A percentile compares a stretch with the other conserved stretches of the same genome.
phyloP scores from a whole-genome alignment of 2,888 invertebrate genomes.

The Pandemis heparana region DNA sequence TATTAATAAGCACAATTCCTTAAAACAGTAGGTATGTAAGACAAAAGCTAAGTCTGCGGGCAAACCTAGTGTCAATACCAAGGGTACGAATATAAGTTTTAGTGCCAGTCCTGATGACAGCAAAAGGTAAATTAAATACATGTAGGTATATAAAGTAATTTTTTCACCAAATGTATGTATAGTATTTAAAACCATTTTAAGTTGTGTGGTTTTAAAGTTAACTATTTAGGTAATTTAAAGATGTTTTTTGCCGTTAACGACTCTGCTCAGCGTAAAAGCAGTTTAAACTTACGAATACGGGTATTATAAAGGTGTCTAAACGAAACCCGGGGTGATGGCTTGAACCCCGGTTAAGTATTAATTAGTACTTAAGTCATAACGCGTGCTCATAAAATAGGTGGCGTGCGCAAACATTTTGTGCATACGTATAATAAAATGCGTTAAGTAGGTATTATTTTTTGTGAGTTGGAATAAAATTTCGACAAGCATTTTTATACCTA shows the following conservation, averaged over 20 bases:
- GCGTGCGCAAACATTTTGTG: conserved; percentile 41
- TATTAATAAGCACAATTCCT: conserved; percentile 32
- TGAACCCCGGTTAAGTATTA: conserved; percentile 5
- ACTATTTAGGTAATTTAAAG: neutral
- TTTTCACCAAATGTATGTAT: neutral
- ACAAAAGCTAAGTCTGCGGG: conserved; percentile 6
- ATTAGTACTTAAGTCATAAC: conserved; percentile 19
- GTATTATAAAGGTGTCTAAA: neutral
- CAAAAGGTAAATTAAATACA: neutral
- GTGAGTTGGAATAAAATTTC: conserved; percentile 58
- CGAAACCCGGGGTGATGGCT: neutral
- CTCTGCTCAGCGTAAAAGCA: neutral
- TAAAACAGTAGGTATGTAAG: conserved; percentile 24
- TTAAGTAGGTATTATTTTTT: conserved; percentile 24
- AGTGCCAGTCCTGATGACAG: neutral
- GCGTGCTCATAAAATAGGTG: conserved; percentile 37
- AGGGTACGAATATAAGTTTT: neutral
- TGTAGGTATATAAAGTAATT: neutral
- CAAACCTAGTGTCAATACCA: conserved; percentile 17
- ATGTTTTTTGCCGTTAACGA: neutral
- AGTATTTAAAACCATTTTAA: conserved; percentile 9
- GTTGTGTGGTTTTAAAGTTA: neutral
- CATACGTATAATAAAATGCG: conserved; percentile 36
- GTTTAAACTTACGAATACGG: neutral
- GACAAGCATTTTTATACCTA: conserved; percentile 53